Evolutionary conservation across 2,888 invertebrate species (phyloP).

Genomic region (Thumatha senex): DNA sequence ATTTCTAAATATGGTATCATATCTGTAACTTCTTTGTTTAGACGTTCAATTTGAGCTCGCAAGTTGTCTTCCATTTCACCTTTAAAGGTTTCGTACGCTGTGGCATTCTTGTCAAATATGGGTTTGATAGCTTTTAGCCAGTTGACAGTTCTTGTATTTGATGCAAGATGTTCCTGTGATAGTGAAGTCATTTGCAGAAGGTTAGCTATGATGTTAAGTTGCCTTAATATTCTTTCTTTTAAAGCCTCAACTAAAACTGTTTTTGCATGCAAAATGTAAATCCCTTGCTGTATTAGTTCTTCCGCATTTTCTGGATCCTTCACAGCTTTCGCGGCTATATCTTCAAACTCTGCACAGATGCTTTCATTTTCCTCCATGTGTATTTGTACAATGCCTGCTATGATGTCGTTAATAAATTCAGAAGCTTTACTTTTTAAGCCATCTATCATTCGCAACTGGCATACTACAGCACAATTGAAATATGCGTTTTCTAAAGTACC

Average conservation of each 20-base stretch:
- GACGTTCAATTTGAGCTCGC: constrained; percentile 85
- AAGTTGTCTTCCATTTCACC: constrained; percentile 93
- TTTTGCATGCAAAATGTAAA: constrained; percentile 91
- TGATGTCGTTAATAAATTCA: constrained; percentile 84
- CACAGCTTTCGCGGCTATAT: constrained; percentile 86
- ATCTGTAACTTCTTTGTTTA: constrained; percentile 88
- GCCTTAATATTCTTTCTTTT: constrained; percentile 87
- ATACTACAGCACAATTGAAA: constrained; percentile 85
- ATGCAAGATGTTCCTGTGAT: constrained; percentile 88
- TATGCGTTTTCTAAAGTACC: constrained; percentile 86
- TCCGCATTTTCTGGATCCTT: constrained; percentile 90
- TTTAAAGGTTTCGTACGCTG: constrained; percentile 91
- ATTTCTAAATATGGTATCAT: constrained; percentile 89
- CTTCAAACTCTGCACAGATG: constrained; percentile 89
- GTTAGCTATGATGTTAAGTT: constrained; percentile 86
- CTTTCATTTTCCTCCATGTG: constrained; percentile 86
- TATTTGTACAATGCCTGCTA: constrained; percentile 84
- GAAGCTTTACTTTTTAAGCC: constrained; percentile 84
- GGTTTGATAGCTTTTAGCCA: constrained; percentile 93
- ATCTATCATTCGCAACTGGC: constrained; percentile 85
- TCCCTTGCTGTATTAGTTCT: constrained; percentile 91
- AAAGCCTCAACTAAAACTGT: constrained; percentile 87
- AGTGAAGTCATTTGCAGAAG: constrained; percentile 91
- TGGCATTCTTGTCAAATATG: constrained; percentile 91
- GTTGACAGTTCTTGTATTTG: constrained; percentile 92